Base-by-base conservation (phyloP, 2,113 vertebrate genomes). In the Telmatochromis sp. region DNA sequence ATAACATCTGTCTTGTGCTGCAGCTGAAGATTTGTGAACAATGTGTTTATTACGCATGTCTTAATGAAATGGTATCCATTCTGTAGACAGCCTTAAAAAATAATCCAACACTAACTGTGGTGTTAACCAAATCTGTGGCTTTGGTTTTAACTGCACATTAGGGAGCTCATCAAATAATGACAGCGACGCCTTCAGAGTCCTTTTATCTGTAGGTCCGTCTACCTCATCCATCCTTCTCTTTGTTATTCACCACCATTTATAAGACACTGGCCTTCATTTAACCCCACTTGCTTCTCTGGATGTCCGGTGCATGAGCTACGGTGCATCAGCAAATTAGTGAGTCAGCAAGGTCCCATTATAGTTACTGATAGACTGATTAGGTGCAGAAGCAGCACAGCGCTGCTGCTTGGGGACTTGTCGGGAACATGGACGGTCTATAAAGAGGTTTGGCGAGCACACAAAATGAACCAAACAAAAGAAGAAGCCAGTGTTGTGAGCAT, bases 301-400 rank as follows among this genome's bases (percentile, higher is more conserved):
- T 28, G 81, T 87, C 81, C 26, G 2, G 54, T 47, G 10, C 86
- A 90, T 35, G 40, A 82, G 83, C 51, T 51, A 58, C 19, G 19
- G 51, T 5, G 40, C 68, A 81, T 91, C 68, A 65, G 58, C 84
- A 87, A 93, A 90, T 92, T 31, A 88, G 85, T 91, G 85, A 92
- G 51, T 93, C 87, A 89, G 85, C 89, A 75, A 89, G 80, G 90
- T 89, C 83, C 88, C 80, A 73, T 89, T 86, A 86, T 54, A 45
- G 82, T 35, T 7, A 9, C 87, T 79, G 80, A 89, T 82, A 75
- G 85, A 87, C 84, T 90, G 80, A 92, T 89, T 42, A 91, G 84
- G 19, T 35, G 63, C 78, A 68, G 80, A 58, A 87, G 50, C 80
- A 87, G 71, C 86, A 14, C 33, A 37, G 47, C 2, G 21, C 51